Evolutionary conservation across 2,797 vertebrate species (phyloP).

Genomic region (Passerculus sandwichensis): DNA sequence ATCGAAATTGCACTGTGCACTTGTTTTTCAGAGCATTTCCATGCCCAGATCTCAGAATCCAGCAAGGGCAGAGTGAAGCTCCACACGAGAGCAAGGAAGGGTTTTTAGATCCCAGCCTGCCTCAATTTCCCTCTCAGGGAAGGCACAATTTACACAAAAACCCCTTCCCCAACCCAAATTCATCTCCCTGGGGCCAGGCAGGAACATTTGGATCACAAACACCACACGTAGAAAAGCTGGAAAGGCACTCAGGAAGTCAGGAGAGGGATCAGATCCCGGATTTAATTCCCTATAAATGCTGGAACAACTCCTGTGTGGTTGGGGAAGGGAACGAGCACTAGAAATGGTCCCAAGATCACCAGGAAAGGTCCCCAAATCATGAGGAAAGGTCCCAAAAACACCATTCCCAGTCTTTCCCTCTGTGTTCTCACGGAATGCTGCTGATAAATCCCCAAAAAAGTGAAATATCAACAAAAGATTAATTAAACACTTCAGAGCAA

Average conservation of each 20-base stretch:
- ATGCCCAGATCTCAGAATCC: not conserved
- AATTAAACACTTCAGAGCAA: not conserved
- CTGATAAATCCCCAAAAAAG: not conserved
- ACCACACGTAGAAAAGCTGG: fast-evolving
- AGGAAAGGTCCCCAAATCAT: not conserved
- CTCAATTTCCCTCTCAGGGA: not conserved
- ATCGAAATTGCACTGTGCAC: not conserved
- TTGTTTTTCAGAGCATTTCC: not conserved
- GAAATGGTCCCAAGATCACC: not conserved
- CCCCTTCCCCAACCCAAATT: no score
- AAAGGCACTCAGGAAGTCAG: not conserved
- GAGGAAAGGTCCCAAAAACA: no score
- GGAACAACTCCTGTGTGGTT: not conserved
- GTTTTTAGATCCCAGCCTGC: not conserved
- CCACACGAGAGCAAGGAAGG: fast-evolving
- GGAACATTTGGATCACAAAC: not conserved
- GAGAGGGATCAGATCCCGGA: not conserved
- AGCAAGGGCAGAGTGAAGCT: not conserved
- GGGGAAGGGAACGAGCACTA: not conserved
- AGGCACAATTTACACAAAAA: not conserved
- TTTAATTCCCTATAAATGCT: not conserved
- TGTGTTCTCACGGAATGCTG: not conserved
- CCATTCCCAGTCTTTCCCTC: not conserved
- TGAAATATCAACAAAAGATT: not conserved
- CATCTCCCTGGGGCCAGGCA: not conserved